Evolutionary conservation across 2,888 invertebrate species (phyloP).

Genomic region (Pemphredon lugubris): DNA sequence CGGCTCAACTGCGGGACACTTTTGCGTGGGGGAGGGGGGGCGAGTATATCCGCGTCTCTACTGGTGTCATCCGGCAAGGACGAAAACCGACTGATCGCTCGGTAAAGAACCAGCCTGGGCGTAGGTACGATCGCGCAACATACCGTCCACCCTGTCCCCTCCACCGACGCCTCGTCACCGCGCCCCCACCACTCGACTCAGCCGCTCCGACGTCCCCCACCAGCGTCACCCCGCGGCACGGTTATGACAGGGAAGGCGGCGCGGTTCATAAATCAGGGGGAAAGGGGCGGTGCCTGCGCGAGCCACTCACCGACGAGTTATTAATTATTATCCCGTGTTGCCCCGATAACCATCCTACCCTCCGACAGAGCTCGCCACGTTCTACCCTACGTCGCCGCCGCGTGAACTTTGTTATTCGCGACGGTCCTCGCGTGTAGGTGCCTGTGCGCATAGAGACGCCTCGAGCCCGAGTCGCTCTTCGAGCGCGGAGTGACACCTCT

Average conservation of each 20-base stretch:
- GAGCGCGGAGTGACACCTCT: constrained; percentile 3
- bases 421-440: too few relatives aligned
- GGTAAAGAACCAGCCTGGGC: constrained; percentile 71
- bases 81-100: constrained; percentile 77
- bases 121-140: constrained; percentile 56
- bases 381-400: constrained; percentile 28
- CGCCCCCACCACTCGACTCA: constrained; percentile 24
- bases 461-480: neutral
- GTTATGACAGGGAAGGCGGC: constrained; percentile 81
- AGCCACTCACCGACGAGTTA: constrained; percentile 80
- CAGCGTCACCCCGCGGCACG: constrained; percentile 31
- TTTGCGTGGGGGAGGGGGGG: constrained; percentile 23
- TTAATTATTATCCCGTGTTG: constrained; percentile 78
- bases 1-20: constrained; percentile 14
- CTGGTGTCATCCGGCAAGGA: constrained; percentile 71
- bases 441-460: too few relatives aligned
- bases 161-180: constrained; percentile 39
- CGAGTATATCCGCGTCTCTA: constrained; percentile 19
- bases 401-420: too few relatives aligned
- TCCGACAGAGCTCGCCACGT: neutral
- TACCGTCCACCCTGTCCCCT: constrained; percentile 44
- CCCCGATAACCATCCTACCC: constrained; percentile 26
- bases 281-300: constrained; percentile 76
- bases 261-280: constrained; percentile 80
- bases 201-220: constrained; percentile 1